Conservation (phyloP, 2,113 vertebrate genomes). For the Rattus rattus region DNA sequence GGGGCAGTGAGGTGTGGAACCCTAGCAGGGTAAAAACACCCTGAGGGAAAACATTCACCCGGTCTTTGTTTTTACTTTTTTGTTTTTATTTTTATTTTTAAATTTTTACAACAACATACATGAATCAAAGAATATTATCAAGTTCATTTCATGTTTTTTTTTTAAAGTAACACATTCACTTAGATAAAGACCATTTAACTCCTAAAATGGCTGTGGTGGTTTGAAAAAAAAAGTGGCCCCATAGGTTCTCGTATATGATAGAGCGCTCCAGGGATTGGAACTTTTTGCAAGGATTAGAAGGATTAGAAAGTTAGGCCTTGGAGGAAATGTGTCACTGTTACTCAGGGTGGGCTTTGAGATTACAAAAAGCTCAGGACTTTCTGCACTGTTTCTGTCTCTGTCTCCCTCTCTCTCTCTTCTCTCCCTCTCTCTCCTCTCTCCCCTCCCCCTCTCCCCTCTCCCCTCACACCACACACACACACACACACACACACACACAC, state of each 20-base stretch:
- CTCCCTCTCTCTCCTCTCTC: background rate
- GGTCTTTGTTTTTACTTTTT: no score
- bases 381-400: background rate
- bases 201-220: background rate
- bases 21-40: no score
- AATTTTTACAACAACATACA: no score
- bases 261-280: background rate
- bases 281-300: background rate
- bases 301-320: background rate
- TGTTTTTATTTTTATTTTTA: no score
- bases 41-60: no score
- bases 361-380: background rate
- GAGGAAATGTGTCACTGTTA: background rate
- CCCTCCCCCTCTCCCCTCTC: background rate
- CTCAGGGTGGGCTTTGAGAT: background rate
- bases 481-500: background rate
- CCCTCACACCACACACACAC: background rate
- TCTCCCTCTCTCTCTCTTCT: background rate
- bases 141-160: background rate
- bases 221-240: background rate
- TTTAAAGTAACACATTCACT: background rate
- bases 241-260: background rate
- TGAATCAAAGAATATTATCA: background rate
- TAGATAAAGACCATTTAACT: constrained; percentile 41
- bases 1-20: no score